phyloP scores from a whole-genome alignment of 2,888 invertebrate species.

The Phortica okadai region DNA sequence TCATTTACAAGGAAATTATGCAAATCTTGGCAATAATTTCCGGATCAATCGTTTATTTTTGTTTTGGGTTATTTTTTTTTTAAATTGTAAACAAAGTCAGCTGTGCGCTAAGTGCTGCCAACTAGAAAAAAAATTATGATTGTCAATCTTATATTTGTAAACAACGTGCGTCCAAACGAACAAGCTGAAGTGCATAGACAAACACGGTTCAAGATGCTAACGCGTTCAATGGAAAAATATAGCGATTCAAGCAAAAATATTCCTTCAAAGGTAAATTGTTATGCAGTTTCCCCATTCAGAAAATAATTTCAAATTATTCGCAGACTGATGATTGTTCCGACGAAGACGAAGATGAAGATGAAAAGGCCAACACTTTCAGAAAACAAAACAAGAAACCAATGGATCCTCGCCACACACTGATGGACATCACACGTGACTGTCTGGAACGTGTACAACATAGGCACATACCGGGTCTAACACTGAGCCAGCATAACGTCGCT shows the following conservation, averaged over 20 bases:
- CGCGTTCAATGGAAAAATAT: not conserved
- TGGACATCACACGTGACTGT: not conserved
- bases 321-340: not conserved
- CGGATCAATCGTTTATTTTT: not conserved
- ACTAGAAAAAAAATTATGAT: not conserved
- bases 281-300: not conserved
- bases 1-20: slow-evolving; percentile 46
- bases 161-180: too few species aligned
- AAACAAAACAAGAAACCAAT: not conserved
- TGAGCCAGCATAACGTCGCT: not conserved
- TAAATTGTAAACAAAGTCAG: not conserved
- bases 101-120: not conserved
- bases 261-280: not conserved
- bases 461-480: not conserved
- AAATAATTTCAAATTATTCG: not conserved
- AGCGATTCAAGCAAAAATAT: not conserved
- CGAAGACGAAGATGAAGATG: not conserved
- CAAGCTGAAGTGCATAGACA: too few species aligned
- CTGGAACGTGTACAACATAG: not conserved
- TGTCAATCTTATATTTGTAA: too few species aligned
- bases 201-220: not conserved
- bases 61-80: not conserved
- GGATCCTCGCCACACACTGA: not conserved
- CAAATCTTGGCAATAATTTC: slow-evolving; percentile 42
- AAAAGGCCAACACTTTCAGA: not conserved